Evolutionary conservation across 2,797 vertebrate species (phyloP).

Genomic region (Buceros bicornis): DNA sequence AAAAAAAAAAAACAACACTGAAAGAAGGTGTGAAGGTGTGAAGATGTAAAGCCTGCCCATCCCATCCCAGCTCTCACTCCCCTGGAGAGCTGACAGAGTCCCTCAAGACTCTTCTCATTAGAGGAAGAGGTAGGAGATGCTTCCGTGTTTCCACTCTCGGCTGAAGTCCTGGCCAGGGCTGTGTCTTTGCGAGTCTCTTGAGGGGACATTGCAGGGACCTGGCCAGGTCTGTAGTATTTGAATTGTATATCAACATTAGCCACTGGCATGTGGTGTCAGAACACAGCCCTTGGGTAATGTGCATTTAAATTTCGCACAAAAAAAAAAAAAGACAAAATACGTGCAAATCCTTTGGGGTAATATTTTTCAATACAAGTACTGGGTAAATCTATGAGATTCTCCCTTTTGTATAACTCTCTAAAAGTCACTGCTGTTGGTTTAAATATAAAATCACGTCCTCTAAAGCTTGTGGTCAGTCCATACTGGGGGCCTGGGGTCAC

Average conservation of each 20-base stretch:
- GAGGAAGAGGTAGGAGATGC: not conserved
- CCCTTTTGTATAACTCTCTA: not conserved
- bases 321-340: not conserved
- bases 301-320: not conserved
- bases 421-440: not conserved
- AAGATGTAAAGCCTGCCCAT: not conserved
- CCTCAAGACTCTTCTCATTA: not conserved
- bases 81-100: not conserved
- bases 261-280: not conserved
- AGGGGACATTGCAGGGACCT: not conserved
- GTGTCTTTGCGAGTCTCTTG: not conserved
- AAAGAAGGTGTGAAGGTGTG: not conserved
- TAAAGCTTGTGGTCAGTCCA: not conserved
- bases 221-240: not conserved
- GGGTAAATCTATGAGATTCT: not conserved
- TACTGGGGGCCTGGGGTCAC: not conserved
- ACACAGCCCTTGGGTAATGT: not conserved
- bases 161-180: not conserved
- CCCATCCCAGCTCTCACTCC: not conserved
- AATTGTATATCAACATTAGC: not conserved
- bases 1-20: not conserved
- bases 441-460: not conserved
- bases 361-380: not conserved
- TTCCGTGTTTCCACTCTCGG: not conserved
- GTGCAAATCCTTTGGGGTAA: not conserved